Base-by-base conservation (phyloP, 2,113 vertebrate genomes). In the Microcebus griseorufus region DNA sequence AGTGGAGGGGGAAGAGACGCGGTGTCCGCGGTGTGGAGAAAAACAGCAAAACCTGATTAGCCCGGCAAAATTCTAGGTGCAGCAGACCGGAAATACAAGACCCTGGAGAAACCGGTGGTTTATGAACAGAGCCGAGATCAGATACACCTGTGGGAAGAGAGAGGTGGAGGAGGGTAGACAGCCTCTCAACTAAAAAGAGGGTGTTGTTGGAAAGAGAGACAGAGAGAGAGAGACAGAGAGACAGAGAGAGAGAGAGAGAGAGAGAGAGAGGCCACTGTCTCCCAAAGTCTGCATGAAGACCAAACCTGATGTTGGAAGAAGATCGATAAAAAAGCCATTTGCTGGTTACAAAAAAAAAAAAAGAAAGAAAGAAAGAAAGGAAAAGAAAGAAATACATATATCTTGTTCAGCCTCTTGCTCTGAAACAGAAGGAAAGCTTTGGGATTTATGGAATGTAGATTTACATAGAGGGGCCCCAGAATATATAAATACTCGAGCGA, bases 381-480 rank as follows among this genome's bases (percentile, higher is more conserved):
- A n/a, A n/a, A n/a, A n/a, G n/a, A 48, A 45, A 70, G 18, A 45
- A 25, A 48, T 16, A 48, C 34, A 42, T 80, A 39, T n/a, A 69
- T 96, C 73, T 97, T 95, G 37, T 81, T 92, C 45, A 60, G 81
- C 20, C 65, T 76, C 79, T 88, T 72, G 64, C 55, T 67, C 83
- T 69, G 96, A 93, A 96, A 95, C 67, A 91, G 75, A 95, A 97
- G 88, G 51, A 85, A 95, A 60, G 73, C 84, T 76, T 45, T 88
- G 87, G 92, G 96, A 88, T 95, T 95, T 95, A 53, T 85, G 92
- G 93, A 87, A 93, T 94, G 88, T 95, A 58, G n/a, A 92, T 95
- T 96, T 97, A 73, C 97, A 96, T 60, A 85, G 62, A 96, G 69
- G 94, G 76, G 78, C 51, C 72, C 51, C 60, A 64, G 94, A 87